Base-by-base conservation (phyloP, 2,113 vertebrate genomes). In the Microcebus griseorufus region DNA sequence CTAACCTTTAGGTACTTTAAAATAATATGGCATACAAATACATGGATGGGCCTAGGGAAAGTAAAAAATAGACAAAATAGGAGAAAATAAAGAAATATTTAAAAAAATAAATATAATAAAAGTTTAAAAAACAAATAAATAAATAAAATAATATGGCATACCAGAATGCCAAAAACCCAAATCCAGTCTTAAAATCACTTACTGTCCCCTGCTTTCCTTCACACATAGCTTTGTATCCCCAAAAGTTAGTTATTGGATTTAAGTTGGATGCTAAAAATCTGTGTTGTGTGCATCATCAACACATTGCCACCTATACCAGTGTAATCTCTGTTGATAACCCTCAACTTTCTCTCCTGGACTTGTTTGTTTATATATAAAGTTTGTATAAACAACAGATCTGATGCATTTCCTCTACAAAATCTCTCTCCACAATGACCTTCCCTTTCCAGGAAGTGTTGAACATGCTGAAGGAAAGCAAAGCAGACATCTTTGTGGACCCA, bases 391-490 rank as follows among this genome's bases (percentile, higher is more conserved):
- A 65, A 23, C 20, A 85, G 29, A 20, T 58, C 22, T 32, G 58
- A 51, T 81, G 16, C 4, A 22, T 62, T 95, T 95, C 72, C 48
- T 91, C 65, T 78, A 32, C 91, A 78, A 96, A 69, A 62, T 6
- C 7, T 53, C 8, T 55, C 55, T 97, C 39, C 80, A 25, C 13
- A 3, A 85, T 97, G 88, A n/a, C 78, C 94, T 90, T 79, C 10
- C 20, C 62, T 95, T 70, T 93, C 7, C 93, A 99, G 99, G 99
- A 99, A 97, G 99, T 99, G 94, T 98, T 99, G 81, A 99, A 99
- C 98, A 99, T 99, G 99, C 97, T 99, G 97, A 99, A 99, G 97
- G 99, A 99, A 97, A 99, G 99, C 94, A 99, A 99, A 97, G 99
- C 99, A 0, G 99, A 99, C 97, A 99, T 99, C 96, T 99, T 99